Percentiles rank a stretch among this genome's conserved stretches.
Evolutionary conservation across 2,797 vertebrate genomes (phyloP).

Genomic region (Danio jaintianensis): DNA sequence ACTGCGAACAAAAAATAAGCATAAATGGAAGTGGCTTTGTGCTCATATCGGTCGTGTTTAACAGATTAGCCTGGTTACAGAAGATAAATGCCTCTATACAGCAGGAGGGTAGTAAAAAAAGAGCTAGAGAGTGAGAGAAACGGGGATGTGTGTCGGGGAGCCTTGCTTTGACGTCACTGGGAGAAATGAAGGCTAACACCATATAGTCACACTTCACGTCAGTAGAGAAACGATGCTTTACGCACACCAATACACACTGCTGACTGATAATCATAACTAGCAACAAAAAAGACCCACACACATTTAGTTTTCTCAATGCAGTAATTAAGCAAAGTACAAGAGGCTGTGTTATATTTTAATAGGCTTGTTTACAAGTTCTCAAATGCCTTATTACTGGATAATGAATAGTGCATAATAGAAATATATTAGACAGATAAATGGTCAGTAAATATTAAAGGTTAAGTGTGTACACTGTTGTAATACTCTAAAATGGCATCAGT

Average conservation of each 20-base stretch:
- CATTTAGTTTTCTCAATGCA: too few relatives aligned
- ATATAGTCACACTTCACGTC: slow-evolving; percentile 20
- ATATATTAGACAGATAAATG: background rate
- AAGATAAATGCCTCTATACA: slow-evolving; percentile 10
- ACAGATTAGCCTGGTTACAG: slow-evolving; percentile 3
- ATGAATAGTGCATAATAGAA: background rate
- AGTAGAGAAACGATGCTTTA: slow-evolving; percentile 9
- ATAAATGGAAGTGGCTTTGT: background rate
- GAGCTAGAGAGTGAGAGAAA: background rate
- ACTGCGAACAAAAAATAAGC: slow-evolving; percentile 5
- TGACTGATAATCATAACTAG: background rate
- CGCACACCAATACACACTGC: slow-evolving; percentile 16
- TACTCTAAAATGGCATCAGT: too few relatives aligned
- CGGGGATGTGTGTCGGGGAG: slow-evolving; percentile 49
- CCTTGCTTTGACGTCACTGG: slow-evolving; percentile 56
- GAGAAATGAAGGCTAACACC: slow-evolving; percentile 24
- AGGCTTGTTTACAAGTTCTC: background rate
- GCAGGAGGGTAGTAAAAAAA: background rate
- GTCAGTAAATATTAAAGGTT: background rate
- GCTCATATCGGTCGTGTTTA: background rate
- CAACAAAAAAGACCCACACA: too few relatives aligned
- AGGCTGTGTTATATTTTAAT: background rate
- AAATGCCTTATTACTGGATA: slow-evolving; percentile 13
- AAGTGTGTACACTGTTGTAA: background rate
- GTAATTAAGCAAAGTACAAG: background rate